phyloP scores from a whole-genome alignment of 1,140 invertebrate species.

The Hermetia illucens region DNA sequence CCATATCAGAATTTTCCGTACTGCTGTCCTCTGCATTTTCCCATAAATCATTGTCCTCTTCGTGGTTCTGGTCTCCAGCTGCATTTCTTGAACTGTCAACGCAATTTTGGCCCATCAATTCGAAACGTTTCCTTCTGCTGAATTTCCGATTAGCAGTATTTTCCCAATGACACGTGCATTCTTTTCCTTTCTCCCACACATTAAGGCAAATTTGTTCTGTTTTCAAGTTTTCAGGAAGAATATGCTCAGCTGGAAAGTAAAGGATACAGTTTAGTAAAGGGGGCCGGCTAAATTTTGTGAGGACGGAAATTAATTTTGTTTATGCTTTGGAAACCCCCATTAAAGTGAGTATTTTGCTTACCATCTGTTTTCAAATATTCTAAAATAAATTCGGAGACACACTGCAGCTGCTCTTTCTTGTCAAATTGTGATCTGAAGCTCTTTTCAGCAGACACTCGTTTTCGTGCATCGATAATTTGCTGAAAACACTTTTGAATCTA shows the following conservation, averaged over 20 bases:
- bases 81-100: slow-evolving; percentile 3
- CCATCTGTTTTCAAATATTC: slow-evolving; percentile 8
- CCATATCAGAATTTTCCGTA: slow-evolving; percentile 1
- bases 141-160: slow-evolving; percentile 24
- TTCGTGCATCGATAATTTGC: neutral
- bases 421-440: neutral
- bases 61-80: slow-evolving; percentile 1
- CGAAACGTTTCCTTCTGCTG: slow-evolving; percentile 23
- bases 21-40: neutral
- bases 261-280: too few relatives aligned
- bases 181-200: slow-evolving; percentile 33
- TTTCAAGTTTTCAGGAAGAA: slow-evolving; percentile 20
- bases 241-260: slow-evolving; percentile 3
- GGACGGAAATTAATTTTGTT: too few relatives aligned
- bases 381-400: slow-evolving; percentile 14
- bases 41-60: neutral
- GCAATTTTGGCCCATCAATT: slow-evolving; percentile 13
- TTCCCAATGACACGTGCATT: slow-evolving; percentile 32
- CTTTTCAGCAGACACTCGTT: neutral
- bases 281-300: neutral
- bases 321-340: too few relatives aligned
- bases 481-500: neutral
- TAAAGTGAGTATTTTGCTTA: too few relatives aligned
- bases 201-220: slow-evolving; percentile 37
- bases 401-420: slow-evolving; percentile 13